Percentiles rank a stretch among this genome's conserved stretches.
These are phyloP conservation scores for Rhegmatorhina hoffmannsi DNA, from an alignment of 2,113 vertebrate genomes.

Conservation along the genomic window DNA sequence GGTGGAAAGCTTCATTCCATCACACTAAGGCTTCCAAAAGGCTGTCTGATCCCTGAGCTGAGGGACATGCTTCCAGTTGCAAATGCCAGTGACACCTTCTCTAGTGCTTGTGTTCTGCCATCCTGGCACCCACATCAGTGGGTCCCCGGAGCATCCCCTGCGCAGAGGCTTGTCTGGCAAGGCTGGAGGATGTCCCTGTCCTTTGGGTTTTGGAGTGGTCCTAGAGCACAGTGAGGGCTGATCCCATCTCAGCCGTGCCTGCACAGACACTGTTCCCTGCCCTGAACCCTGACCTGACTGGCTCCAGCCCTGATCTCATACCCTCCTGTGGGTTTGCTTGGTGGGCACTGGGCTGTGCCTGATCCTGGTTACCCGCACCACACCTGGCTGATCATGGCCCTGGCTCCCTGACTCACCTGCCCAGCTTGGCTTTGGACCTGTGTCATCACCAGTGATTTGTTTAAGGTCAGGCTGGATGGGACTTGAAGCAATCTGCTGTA, in stretches of 20 bases:
- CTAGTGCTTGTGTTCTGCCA: background rate
- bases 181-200: background rate
- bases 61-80: background rate
- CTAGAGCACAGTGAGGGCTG: background rate
- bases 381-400: background rate
- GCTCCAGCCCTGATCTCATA: background rate
- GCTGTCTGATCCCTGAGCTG: background rate
- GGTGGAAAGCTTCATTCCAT: background rate
- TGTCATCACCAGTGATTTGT: background rate
- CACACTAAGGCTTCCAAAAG: background rate
- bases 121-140: background rate
- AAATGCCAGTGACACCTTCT: background rate
- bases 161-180: fast-evolving
- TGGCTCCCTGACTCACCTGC: fast-evolving
- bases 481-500: background rate
- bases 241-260: fast-evolving
- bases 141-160: background rate
- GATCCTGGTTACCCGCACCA: background rate
- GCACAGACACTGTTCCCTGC: background rate
- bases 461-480: background rate
- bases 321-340: background rate
- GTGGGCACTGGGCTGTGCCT: background rate
- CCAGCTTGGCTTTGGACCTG: background rate
- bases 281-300: background rate
- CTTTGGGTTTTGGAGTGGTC: background rate